Conservation (phyloP, 2,113 vertebrate species). For the Odontophorus gujanensis region DNA sequence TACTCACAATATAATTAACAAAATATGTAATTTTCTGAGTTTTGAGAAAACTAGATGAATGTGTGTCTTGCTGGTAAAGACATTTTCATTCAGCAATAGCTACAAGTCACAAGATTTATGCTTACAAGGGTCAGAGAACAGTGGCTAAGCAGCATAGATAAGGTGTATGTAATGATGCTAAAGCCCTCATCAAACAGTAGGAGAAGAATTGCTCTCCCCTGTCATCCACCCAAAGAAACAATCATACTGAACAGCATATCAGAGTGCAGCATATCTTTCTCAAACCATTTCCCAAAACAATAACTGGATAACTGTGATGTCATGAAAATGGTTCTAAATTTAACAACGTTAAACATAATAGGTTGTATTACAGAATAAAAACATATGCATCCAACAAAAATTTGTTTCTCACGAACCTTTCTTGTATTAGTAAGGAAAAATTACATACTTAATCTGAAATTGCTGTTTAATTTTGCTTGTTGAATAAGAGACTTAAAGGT, state of each 20-base stretch:
- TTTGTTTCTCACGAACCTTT: background rate
- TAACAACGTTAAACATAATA: background rate
- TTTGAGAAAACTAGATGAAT: background rate
- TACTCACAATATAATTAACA: background rate
- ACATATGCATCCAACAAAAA: background rate
- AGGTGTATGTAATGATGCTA: background rate
- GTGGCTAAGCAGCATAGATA: background rate
- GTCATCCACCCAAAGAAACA: background rate
- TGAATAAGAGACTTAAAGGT: conserved; percentile 47
- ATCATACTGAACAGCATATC: background rate
- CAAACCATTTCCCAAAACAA: background rate
- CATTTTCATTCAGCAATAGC: background rate
- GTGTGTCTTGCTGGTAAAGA: background rate
- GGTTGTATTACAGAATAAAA: background rate
- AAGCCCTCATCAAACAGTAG: background rate
- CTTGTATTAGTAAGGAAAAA: background rate
- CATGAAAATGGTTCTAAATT: background rate
- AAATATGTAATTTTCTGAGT: background rate
- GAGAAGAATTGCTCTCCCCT: background rate
- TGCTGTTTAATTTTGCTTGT: conserved; percentile 36
- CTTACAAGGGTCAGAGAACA: background rate
- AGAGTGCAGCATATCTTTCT: background rate
- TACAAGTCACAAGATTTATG: background rate
- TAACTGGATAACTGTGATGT: accelerated
- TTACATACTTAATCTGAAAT: conserved; percentile 21